phyloP scores from a whole-genome alignment of 1,140 invertebrate species.

The Cyrtorhinus lividipennis region DNA sequence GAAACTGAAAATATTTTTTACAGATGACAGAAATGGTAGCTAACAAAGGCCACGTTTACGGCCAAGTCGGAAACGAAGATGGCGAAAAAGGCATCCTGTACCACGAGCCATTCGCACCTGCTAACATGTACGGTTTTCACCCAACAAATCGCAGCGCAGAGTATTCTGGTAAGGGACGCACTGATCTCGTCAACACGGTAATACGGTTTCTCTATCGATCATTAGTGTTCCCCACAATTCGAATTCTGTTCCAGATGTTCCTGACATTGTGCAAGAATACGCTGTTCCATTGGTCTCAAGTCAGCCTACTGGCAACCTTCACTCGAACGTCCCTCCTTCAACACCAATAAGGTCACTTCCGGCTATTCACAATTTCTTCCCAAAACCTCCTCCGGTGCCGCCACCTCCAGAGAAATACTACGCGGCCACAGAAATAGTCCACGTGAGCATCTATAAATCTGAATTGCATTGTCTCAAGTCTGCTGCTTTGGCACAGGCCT shows the following conservation, averaged over 20 bases:
- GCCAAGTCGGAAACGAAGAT: slow-evolving; percentile 37
- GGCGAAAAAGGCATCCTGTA: slow-evolving; percentile 32
- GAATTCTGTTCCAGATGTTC: slow-evolving; percentile 33
- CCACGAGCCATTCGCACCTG: slow-evolving; percentile 32
- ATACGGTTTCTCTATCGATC: not conserved
- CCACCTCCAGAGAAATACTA: slow-evolving; percentile 62
- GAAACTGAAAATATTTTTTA: too few relatives aligned
- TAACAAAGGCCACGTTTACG: slow-evolving; percentile 37
- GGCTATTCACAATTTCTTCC: slow-evolving; percentile 42
- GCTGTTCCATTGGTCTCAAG: slow-evolving; percentile 34
- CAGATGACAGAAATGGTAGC: slow-evolving; percentile 6
- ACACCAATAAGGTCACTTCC: slow-evolving; percentile 34
- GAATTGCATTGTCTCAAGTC: not conserved
- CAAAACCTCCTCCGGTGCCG: slow-evolving; percentile 48
- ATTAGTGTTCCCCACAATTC: not conserved
- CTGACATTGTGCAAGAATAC: slow-evolving; percentile 43
- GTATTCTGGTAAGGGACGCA: slow-evolving; percentile 24
- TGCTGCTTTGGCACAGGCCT: not conserved
- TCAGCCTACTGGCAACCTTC: slow-evolving; percentile 15
- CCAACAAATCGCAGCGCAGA: slow-evolving; percentile 22
- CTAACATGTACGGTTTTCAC: slow-evolving; percentile 30
- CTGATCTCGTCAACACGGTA: not conserved
- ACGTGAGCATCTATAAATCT: slow-evolving; percentile 33
- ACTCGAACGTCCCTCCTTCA: slow-evolving; percentile 22
- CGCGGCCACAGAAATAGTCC: slow-evolving; percentile 47